These are phyloP conservation scores for Squalus acanthias DNA, from an alignment of 2,797 vertebrate genomes.

Conservation along the genomic window DNA sequence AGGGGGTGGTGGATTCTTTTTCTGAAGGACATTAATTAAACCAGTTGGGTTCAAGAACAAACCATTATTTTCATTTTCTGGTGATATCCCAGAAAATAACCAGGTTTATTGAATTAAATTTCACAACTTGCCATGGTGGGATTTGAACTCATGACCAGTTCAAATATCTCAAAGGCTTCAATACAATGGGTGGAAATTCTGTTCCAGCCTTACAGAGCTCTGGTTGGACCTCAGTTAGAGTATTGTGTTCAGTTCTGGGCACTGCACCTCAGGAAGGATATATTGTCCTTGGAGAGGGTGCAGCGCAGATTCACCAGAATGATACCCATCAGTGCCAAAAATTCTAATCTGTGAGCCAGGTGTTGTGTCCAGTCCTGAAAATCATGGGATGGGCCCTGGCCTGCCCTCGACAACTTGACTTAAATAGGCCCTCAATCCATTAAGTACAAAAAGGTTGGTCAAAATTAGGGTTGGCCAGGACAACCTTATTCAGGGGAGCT, in stretches of 20 bases:
- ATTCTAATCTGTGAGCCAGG: background rate
- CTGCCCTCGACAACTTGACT: background rate
- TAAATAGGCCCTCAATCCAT: background rate
- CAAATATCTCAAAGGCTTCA: background rate
- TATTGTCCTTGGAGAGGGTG: background rate
- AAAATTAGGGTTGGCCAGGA: background rate
- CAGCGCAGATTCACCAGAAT: background rate
- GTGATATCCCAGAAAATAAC: too few species aligned
- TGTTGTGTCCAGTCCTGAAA: background rate
- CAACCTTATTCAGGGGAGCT: background rate
- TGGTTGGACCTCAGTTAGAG: background rate
- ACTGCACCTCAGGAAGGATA: background rate
- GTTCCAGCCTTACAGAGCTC: background rate
- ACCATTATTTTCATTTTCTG: too few species aligned
- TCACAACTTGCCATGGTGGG: too few species aligned
- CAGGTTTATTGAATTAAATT: too few species aligned
- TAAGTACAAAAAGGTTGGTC: background rate
- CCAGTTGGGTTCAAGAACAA: too few species aligned
- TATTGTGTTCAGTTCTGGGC: background rate
- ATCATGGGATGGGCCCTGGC: background rate
- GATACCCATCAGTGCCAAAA: background rate
- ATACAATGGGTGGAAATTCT: background rate
- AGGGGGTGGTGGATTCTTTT: too few species aligned
- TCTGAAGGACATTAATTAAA: too few species aligned
- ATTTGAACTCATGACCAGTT: background rate